These are phyloP conservation scores for Clinocottus analis DNA, from an alignment of 2,113 vertebrate species.

Conservation along the genomic window DNA sequence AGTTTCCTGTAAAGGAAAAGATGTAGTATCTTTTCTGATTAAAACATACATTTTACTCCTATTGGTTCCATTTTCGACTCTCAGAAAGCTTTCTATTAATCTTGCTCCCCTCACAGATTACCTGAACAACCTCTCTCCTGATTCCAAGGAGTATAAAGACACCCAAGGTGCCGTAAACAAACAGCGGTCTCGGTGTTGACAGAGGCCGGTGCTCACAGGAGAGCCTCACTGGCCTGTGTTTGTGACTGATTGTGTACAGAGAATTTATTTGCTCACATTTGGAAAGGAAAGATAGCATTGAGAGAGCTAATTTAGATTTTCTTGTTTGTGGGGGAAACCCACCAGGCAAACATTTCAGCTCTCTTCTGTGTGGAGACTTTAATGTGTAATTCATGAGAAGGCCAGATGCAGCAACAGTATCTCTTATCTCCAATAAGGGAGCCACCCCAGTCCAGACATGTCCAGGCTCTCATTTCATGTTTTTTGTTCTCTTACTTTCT, in stretches of 20 bases:
- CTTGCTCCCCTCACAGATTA: conserved; percentile 88
- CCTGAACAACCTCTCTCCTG: conserved; percentile 96
- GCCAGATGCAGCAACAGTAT: conserved; percentile 42
- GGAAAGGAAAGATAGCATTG: conserved; percentile 45
- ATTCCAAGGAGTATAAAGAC: conserved; percentile 93
- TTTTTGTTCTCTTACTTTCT: conserved; percentile 16
- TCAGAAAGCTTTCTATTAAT: conserved; percentile 26
- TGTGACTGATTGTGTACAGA: conserved; percentile 38
- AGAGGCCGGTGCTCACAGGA: conserved; percentile 21
- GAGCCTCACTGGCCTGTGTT: conserved; percentile 35
- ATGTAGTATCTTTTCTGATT: neutral
- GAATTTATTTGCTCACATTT: conserved; percentile 61
- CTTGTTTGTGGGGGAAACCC: conserved; percentile 46
- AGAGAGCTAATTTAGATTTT: conserved; percentile 66
- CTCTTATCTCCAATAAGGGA: conserved; percentile 58
- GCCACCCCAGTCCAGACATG: conserved; percentile 11
- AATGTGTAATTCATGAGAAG: conserved; percentile 67
- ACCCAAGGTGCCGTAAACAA: conserved; percentile 89
- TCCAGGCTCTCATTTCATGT: conserved; percentile 10
- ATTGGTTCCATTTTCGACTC: neutral
- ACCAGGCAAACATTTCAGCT: conserved; percentile 44
- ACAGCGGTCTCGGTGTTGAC: neutral
- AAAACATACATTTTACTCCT: neutral
- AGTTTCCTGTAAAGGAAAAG: conserved; percentile 41
- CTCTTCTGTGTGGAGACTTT: conserved; percentile 38